These are phyloP conservation scores for Drosophila anceps DNA, from an alignment of 2,888 invertebrate genomes.

Conservation along the genomic window DNA sequence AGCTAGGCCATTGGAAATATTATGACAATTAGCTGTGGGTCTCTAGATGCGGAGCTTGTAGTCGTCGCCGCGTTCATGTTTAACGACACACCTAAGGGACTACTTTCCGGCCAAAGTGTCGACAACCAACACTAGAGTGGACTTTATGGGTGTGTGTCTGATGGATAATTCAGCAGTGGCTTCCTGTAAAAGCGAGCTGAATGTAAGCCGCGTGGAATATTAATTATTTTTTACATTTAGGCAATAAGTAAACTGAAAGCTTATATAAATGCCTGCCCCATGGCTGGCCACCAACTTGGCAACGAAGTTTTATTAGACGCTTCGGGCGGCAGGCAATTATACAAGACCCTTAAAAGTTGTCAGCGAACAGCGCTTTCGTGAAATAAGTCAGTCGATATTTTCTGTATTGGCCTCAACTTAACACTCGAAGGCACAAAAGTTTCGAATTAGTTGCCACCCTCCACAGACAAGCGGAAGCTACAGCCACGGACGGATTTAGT, in stretches of 20 bases:
- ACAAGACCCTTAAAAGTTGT: conserved; percentile 39
- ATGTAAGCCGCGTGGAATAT: conserved; percentile 26
- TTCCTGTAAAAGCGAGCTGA: conserved; percentile 24
- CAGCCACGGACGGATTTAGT: conserved; percentile 11
- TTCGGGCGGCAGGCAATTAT: conserved; percentile 37
- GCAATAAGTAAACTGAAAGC: conserved; percentile 10
- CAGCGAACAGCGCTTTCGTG: conserved; percentile 21
- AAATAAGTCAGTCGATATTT: conserved; percentile 23
- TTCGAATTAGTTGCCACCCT: conserved; percentile 46
- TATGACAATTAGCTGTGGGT: conserved; percentile 44
- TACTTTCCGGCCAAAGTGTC: conserved; percentile 4
- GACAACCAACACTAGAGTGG: conserved; percentile 6
- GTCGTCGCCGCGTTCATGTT: conserved; percentile 7
- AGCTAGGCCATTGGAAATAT: conserved; percentile 21
- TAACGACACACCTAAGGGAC: conserved; percentile 40
- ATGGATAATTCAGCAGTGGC: conserved; percentile 20
- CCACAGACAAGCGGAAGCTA: conserved; percentile 12
- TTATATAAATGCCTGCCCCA: conserved; percentile 12
- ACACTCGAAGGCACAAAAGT: conserved; percentile 43
- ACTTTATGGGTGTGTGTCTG: conserved; percentile 6
- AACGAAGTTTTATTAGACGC: conserved; percentile 39
- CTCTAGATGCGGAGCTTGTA: conserved; percentile 2
- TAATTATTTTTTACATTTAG: conserved; percentile 44
- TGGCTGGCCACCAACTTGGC: conserved; percentile 6
- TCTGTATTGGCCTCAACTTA: conserved; percentile 18